phyloP scores from a whole-genome alignment of 1,140 invertebrate species.

The Capitella teleta region DNA sequence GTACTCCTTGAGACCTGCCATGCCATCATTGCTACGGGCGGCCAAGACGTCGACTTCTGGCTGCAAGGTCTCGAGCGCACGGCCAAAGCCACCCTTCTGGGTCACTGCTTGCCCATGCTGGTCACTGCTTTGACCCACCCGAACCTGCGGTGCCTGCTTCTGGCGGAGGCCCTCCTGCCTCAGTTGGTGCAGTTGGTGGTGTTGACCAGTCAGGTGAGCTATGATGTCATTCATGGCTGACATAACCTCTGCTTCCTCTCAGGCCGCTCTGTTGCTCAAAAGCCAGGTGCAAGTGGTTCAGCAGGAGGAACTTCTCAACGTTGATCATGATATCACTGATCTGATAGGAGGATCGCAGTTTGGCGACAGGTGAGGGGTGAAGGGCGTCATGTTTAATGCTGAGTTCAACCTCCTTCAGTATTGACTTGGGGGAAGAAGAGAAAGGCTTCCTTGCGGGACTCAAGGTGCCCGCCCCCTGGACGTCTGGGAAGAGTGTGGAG shows the following conservation, averaged over 20 bases:
- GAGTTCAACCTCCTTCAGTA: neutral
- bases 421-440: constrained; percentile 21
- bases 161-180: constrained; percentile 34
- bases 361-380: too few species aligned
- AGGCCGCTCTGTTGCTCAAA: constrained; percentile 34
- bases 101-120: constrained; percentile 33
- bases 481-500: constrained; percentile 37
- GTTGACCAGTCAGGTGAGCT: constrained; percentile 34
- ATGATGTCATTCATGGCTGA: too few species aligned
- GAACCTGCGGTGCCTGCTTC: constrained; percentile 24
- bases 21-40: constrained; percentile 18
- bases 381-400: neutral
- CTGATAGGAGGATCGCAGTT: too few species aligned
- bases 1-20: constrained; percentile 29
- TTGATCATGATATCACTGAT: constrained; percentile 26
- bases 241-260: too few species aligned
- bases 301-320: too few species aligned
- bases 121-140: constrained; percentile 33
- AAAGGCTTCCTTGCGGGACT: constrained; percentile 34
- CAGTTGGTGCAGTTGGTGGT: constrained; percentile 32
- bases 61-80: constrained; percentile 32
- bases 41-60: constrained; percentile 24
- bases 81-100: constrained; percentile 36
- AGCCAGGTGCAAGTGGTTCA: constrained; percentile 23
- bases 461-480: constrained; percentile 40